Evolutionary conservation across 2,888 invertebrate genomes (phyloP).

Genomic region (Brachypterus glaber): DNA sequence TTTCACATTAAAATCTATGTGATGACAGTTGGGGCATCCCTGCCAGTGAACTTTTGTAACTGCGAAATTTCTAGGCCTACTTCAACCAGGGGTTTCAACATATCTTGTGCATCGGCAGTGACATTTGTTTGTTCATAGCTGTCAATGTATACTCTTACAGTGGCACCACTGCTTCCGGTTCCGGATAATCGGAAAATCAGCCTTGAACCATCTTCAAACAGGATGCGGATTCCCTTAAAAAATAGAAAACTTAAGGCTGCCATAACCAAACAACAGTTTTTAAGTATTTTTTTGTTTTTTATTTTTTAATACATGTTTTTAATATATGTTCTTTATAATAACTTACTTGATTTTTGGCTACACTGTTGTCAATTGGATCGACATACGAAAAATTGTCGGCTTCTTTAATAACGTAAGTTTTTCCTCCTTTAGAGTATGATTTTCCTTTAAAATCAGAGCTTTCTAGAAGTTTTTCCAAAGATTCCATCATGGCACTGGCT

Average conservation of each 20-base stretch:
- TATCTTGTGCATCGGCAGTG: conserved; percentile 55
- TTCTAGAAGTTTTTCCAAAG: conserved; percentile 61
- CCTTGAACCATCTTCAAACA: conserved; percentile 92
- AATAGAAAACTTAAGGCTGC: conserved; percentile 13
- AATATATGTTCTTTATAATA: not conserved
- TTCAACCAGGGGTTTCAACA: conserved; percentile 79
- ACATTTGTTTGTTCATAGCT: conserved; percentile 76
- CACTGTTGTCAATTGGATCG: conserved; percentile 89
- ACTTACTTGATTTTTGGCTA: conserved; percentile 75
- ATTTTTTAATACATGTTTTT: conserved; percentile 2
- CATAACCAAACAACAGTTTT: not conserved
- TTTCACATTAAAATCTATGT: conserved; percentile 50
- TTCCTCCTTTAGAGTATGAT: conserved; percentile 46
- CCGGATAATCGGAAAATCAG: conserved; percentile 92
- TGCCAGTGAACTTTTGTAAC: conserved; percentile 75
- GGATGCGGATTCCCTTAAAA: conserved; percentile 77
- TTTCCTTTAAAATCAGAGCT: conserved; percentile 55
- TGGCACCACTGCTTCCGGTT: conserved; percentile 96
- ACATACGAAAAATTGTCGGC: conserved; percentile 93
- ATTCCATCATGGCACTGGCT: conserved; percentile 83
- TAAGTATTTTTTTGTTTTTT: conserved; percentile 2
- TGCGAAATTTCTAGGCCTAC: conserved; percentile 80
- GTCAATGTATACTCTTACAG: conserved; percentile 92
- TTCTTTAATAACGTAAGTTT: conserved; percentile 66
- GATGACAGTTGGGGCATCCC: conserved; percentile 90